phyloP scores from a whole-genome alignment of 2,797 vertebrate species.

The Semaprochilodus insignis region DNA sequence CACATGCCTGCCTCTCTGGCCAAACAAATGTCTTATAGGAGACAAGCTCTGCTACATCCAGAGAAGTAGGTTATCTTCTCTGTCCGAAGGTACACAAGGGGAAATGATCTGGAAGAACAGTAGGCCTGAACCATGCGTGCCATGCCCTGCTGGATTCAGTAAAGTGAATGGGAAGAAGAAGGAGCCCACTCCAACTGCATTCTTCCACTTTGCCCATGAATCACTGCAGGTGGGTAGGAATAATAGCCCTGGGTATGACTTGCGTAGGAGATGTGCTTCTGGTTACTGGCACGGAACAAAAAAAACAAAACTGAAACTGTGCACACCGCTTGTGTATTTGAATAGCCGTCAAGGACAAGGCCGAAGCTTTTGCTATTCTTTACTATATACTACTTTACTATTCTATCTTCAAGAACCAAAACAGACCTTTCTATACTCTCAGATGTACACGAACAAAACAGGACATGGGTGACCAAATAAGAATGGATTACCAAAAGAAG shows the following conservation, averaged over 20 bases:
- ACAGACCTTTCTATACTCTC: not conserved
- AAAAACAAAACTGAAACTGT: not conserved
- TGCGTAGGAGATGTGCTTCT: not conserved
- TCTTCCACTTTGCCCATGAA: slow-evolving; percentile 17
- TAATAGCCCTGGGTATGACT: not conserved
- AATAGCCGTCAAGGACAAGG: not conserved
- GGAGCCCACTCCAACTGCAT: slow-evolving; percentile 15
- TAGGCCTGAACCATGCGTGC: not conserved
- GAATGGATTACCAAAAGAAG: not conserved
- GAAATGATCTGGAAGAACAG: not conserved
- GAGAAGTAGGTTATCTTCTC: not conserved
- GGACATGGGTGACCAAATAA: not conserved
- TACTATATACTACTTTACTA: no score
- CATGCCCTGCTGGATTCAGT: not conserved
- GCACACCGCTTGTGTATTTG: not conserved
- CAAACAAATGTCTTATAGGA: not conserved
- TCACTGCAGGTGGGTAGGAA: slow-evolving; percentile 4
- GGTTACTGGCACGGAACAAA: not conserved
- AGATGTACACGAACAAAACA: not conserved
- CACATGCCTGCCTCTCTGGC: not conserved
- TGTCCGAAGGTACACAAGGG: not conserved
- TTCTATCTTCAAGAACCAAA: no score
- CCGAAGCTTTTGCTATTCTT: not conserved
- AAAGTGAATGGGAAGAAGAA: not conserved
- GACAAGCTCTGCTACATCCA: not conserved